Base-by-base conservation (phyloP, 2,113 vertebrate species). In the Hydrochoerus hydrochaeris region DNA sequence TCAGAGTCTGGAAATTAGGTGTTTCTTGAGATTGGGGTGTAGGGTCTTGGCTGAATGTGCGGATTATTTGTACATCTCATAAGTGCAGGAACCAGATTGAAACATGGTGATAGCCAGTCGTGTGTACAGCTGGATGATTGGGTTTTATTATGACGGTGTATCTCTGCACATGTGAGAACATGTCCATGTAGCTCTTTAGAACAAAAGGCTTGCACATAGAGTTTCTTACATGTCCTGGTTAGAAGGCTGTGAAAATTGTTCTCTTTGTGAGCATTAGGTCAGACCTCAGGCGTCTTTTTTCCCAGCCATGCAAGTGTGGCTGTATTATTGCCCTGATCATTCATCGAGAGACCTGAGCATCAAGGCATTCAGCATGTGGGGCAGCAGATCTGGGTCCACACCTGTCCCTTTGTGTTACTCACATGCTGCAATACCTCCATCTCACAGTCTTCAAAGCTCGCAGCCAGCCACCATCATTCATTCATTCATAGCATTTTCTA, bases 71-170 rank as follows among this genome's bases (percentile, higher is more conserved):
- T 78, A 1, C 13, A 41, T 63, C 28, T 67, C 77, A 2, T 4
- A 20, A 28, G 22, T 9, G 8, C 24, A 83, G 44, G 60, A 38
- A 60, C 24, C 44, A 5, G 69, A 46, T 24, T 78, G n/a, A 54
- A 28, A 1, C 12, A 0, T 14, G 52, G 7, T 7, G 13, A 2
- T 3, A 13, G 57, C 32, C 3, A 30, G 35, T 11, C 6, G 1
- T 41, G 8, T 69, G 28, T 60, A 46, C 22, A 3, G 32, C 46
- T 63, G 35, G 52, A 22, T 73, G 67, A 54, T 73, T 19, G 46
- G n/a, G 28, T n/a, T 88, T 54, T 28, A 41, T 73, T 30, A 35
- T 57, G 26, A 32, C 1, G 6, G 11, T 5, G 49, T 44, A 13
- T 81, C 62, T 85, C 41, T 35, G 41, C 19, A 35, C 19, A 30